Evolutionary conservation across 1,140 invertebrate genomes (phyloP), one percentile per base, ranked within the genome.

Genomic region (Ostrea denselamellosa): DNA sequence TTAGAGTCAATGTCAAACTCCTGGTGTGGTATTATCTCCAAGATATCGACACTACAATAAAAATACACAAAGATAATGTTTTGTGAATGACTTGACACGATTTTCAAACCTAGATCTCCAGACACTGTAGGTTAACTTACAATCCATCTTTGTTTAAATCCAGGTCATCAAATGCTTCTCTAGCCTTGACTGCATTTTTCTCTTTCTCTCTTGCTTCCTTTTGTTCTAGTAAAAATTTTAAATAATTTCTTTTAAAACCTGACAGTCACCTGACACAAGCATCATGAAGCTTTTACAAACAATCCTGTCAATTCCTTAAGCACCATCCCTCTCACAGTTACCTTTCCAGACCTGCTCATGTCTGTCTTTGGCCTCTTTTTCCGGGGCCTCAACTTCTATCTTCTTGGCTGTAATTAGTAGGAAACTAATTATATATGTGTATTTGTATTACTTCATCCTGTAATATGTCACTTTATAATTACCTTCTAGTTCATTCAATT

Each of bases 1-100:
- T 99, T 97, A 87, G 96, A 96, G 95, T 99, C 97, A 90, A 96
- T 97, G 95, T 99, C 98, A 96, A 99, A 98, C 68, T 96, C 96
- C 56, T 96, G 95, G 89, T 97, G 96, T 8, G 96, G 96, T 95
- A 97, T 97, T 14, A 99, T 94, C 95, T 99, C 98, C 83, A 96
- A 95, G 62, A 97, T 93, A 89, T 97, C 96, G 68, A 99, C 94
- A 85, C 97, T 96, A 88, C 17, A 94, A 93, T 51, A 82, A 86
- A 54, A 53, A 82, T 77, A 65, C 8, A 87, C 71, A 54, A 51
- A 81, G 17, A 52, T 54, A 10, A 86, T 53, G 53, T 17, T 87
- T 34, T 77, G 62, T 5, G 8, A 10, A 28, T 3, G 17, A 62
- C 7, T 17, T 62, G 7, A n/a, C 56, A 62, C 2, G 10, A 17